A percentile compares a stretch with the other conserved stretches of the same genome.
Conservation (phyloP, 2,888 invertebrate species). For the Celastrina argiolus region DNA sequence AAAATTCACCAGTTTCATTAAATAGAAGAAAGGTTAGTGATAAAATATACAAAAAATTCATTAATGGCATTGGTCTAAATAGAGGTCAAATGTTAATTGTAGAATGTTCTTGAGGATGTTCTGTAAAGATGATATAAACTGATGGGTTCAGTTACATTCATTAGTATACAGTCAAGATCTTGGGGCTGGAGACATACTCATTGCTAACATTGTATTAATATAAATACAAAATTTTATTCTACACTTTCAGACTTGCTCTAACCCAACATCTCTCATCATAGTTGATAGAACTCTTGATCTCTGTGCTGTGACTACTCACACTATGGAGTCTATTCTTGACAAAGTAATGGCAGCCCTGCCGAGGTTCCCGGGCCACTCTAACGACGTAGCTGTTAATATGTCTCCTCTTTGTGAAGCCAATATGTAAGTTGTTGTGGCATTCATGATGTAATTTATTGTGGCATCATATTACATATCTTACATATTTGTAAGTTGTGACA, state of each 20-base stretch:
- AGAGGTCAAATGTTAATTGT: too few species aligned
- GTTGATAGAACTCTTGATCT: slow-evolving; percentile 83
- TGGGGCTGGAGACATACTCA: too few species aligned
- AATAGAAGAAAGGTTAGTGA: slow-evolving; percentile 75
- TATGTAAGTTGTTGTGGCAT: slow-evolving; percentile 55
- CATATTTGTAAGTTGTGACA: too few species aligned
- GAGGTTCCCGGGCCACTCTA: slow-evolving; percentile 79
- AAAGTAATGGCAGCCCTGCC: slow-evolving; percentile 79
- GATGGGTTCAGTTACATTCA: too few species aligned
- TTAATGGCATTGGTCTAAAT: too few species aligned
- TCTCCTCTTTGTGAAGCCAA: slow-evolving; percentile 76
- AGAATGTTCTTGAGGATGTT: too few species aligned
- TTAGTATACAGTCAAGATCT: too few species aligned
- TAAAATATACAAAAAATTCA: too few species aligned
- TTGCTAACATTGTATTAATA: too few species aligned
- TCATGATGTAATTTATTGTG: too few species aligned
- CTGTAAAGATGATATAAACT: too few species aligned
- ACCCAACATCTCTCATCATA: slow-evolving; percentile 74
- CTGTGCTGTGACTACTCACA: slow-evolving; percentile 78
- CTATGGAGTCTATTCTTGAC: slow-evolving; percentile 80
- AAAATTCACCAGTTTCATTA: slow-evolving; percentile 73
- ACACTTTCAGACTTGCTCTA: slow-evolving; percentile 60
- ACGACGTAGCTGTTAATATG: slow-evolving; percentile 82
- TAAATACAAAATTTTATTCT: slow-evolving; percentile 1
- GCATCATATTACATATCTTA: too few species aligned